A percentile compares a stretch with the other conserved stretches of the same genome.
Evolutionary conservation across 2,797 vertebrate genomes (phyloP).

Genomic region (Enteromius mattozi): DNA sequence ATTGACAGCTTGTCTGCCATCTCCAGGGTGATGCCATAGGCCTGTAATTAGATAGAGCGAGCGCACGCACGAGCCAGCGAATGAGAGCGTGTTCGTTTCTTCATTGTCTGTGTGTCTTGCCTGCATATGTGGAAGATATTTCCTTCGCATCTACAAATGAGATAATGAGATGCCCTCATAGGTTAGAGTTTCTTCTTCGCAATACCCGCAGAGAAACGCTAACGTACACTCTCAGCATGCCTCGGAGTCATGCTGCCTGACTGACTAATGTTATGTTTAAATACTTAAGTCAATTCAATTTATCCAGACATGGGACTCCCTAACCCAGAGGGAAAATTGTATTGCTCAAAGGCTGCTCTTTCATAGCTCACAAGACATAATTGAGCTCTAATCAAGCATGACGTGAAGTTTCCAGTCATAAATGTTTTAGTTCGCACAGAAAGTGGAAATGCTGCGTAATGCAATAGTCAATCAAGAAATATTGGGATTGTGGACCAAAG

Average conservation of each 20-base stretch:
- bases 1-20: constrained; percentile 52
- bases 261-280: constrained; percentile 30
- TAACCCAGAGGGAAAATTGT: neutral
- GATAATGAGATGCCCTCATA: constrained; percentile 32
- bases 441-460: neutral
- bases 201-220: neutral
- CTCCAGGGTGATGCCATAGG: constrained; percentile 31
- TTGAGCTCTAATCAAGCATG: neutral
- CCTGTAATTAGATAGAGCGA: constrained; percentile 38
- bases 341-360: neutral
- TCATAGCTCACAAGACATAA: neutral
- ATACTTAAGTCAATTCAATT: constrained; percentile 30
- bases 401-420: neutral
- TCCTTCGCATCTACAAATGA: constrained; percentile 24
- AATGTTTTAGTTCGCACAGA: neutral
- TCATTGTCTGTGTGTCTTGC: constrained; percentile 35
- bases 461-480: neutral
- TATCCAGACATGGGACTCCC: constrained; percentile 10
- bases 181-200: constrained; percentile 34
- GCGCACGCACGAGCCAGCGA: neutral
- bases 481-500: neutral
- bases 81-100: constrained; percentile 22
- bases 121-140: constrained; percentile 29
- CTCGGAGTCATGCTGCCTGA: neutral
- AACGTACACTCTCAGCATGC: constrained; percentile 8